These are phyloP conservation scores for Saccostrea cuccullata DNA, from an alignment of 1,140 invertebrate species.

Conservation along the genomic window DNA sequence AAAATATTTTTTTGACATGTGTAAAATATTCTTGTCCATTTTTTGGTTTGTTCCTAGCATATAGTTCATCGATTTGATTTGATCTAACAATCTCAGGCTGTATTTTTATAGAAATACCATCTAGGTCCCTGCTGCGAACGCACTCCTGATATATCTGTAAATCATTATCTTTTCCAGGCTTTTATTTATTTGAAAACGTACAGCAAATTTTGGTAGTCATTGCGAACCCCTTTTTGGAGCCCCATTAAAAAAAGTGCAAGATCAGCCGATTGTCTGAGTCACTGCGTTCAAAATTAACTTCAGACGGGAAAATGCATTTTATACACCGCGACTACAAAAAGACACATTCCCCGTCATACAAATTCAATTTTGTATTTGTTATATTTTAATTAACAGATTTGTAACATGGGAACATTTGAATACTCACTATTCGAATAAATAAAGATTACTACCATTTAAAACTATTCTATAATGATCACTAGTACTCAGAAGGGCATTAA, in stretches of 20 bases:
- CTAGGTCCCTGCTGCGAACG: too few relatives aligned
- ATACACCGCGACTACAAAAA: not conserved
- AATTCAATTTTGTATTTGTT: not conserved
- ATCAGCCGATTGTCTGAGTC: conserved; percentile 32
- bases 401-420: not conserved
- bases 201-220: not conserved
- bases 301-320: not conserved
- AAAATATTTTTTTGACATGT: too few relatives aligned
- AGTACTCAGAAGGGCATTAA: too few relatives aligned
- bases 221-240: not conserved
- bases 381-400: not conserved
- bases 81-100: too few relatives aligned
- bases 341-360: not conserved
- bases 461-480: not conserved
- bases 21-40: too few relatives aligned
- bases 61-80: too few relatives aligned
- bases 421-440: not conserved
- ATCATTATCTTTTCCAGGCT: too few relatives aligned
- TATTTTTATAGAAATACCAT: too few relatives aligned
- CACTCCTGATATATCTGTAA: too few relatives aligned
- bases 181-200: too few relatives aligned
- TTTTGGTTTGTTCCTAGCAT: too few relatives aligned
- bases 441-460: not conserved
- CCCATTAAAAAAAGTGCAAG: not conserved
- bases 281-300: conserved; percentile 22